phyloP scores from a whole-genome alignment of 2,113 vertebrate species.

The Anhinga rufa region DNA sequence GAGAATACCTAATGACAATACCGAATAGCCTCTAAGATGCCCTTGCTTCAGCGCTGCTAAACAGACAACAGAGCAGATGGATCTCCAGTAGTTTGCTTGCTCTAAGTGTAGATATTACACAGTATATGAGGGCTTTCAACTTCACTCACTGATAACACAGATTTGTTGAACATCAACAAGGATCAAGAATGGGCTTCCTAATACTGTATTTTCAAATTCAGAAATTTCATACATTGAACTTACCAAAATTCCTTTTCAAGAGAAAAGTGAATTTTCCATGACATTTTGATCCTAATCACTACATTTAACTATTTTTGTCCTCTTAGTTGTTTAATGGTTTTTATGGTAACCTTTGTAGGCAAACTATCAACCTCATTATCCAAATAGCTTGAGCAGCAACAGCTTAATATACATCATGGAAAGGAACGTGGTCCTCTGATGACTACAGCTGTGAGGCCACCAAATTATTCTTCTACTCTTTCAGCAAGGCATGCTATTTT shows the following conservation, averaged over 20 bases:
- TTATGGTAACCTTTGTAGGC: background rate
- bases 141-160: background rate
- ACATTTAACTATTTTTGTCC: background rate
- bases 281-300: background rate
- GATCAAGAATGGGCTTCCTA: background rate
- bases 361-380: background rate
- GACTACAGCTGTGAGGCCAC: background rate
- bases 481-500: background rate
- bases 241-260: background rate
- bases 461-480: background rate
- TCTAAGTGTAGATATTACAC: background rate
- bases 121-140: background rate
- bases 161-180: background rate
- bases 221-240: background rate
- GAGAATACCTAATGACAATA: background rate
- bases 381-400: background rate
- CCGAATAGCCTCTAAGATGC: background rate
- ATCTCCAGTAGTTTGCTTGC: background rate
- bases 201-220: background rate
- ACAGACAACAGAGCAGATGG: background rate
- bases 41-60: background rate
- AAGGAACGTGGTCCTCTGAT: background rate
- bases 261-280: background rate
- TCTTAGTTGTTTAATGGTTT: background rate
- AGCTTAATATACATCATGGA: background rate